Percentiles rank a stretch among this genome's conserved stretches.
Evolutionary conservation across 2,888 invertebrate genomes (phyloP).

Genomic region (Oithona nana): DNA sequence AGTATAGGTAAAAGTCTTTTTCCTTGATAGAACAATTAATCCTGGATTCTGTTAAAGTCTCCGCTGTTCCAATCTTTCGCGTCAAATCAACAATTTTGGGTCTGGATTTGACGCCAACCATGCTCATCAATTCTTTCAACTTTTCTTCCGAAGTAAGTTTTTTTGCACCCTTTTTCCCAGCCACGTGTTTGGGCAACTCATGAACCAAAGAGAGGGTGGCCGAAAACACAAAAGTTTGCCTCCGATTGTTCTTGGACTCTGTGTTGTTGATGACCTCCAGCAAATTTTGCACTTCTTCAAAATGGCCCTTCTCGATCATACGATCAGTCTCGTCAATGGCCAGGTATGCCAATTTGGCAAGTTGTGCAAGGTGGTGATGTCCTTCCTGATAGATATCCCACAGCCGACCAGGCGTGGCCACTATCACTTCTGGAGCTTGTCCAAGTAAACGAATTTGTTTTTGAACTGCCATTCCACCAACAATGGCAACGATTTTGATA

Average conservation of each 20-base stretch:
- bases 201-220: constrained; percentile 87
- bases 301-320: constrained; percentile 91
- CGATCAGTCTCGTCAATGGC: constrained; percentile 97
- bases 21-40: constrained; percentile 39
- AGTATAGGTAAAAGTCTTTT: constrained; percentile 81
- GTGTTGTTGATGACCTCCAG: constrained; percentile 58
- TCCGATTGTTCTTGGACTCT: constrained; percentile 33
- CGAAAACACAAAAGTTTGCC: constrained; percentile 92
- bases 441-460: constrained; percentile 75
- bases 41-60: constrained; percentile 43
- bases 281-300: constrained; percentile 66
- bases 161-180: constrained; percentile 27
- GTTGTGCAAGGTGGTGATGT: constrained; percentile 49
- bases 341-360: constrained; percentile 54
- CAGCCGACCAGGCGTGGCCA: constrained; percentile 88
- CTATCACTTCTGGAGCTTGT: constrained; percentile 72
- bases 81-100: constrained; percentile 88
- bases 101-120: constrained; percentile 51
- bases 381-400: constrained; percentile 79
- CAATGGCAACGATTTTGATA: constrained; percentile 33
- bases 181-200: constrained; percentile 40
- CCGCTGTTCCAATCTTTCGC: constrained; percentile 55
- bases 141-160: constrained; percentile 50
- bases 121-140: constrained; percentile 50
- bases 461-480: constrained; percentile 82